Evolutionary conservation across 2,888 invertebrate genomes (phyloP), one percentile per base, ranked within the genome.

Genomic region (Eremobia ochroleuca): DNA sequence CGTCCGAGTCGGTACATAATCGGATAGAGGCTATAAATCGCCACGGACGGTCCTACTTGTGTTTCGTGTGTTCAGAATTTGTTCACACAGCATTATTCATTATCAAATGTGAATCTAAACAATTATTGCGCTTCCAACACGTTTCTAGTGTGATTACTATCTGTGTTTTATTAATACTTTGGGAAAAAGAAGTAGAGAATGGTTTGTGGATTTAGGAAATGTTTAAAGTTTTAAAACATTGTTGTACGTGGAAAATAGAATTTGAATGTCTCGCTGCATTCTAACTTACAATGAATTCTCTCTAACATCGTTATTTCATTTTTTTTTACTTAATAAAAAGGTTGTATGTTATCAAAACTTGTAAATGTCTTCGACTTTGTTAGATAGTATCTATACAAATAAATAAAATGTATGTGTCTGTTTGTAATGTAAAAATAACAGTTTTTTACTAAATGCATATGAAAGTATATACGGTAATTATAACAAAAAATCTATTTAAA

Each of bases 21-120:
- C 92, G 91, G 93, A 92, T 93, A 91, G 89, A 87, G 83, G 90
- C 83, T 73, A 92, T 94, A 94, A 94, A 94, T 94, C 90, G 85
- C 73, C 49, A 67, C 79, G 81, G 91, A 81, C 84, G 77, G 68
- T 77, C 64, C 85, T 85, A 87, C 92, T 90, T 90, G 92, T 92
- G 92, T 94, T 90, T 88, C 75, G 88, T 46, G 89, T 89, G 90
- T 92, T 91, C 89, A 91, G 90, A 91, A 90, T 90, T 86, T 88
- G 93, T 94, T 95, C 94, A 93, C 95, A 95, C 93, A 93, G 88
- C 85, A 90, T 89, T 83, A 83, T 90, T 90, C 90, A 91, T 92
- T 93, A 92, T 92, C 91, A 86, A 87, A 87, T 87, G 87, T 87
- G 88, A 85, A 92, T 90, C 91, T 93, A 87, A 90, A 90, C 88